phyloP scores from a whole-genome alignment of 1,140 invertebrate genomes.

The Zophobas morio region DNA sequence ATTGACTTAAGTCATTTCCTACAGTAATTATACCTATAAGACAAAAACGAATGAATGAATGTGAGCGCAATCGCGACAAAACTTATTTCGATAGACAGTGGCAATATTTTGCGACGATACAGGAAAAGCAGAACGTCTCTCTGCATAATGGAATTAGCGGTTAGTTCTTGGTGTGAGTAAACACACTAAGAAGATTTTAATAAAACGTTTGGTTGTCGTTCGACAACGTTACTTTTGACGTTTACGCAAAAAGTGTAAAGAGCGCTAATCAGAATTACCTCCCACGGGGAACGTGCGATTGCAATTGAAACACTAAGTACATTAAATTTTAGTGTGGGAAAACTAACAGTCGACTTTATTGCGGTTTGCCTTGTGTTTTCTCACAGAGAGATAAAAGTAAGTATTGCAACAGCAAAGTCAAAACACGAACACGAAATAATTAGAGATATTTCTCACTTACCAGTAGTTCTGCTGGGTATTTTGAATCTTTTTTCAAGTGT shows the following conservation, averaged over 20 bases:
- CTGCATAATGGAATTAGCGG: constrained; percentile 35
- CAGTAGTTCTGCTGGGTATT: constrained; percentile 82
- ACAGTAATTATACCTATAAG: constrained; percentile 78
- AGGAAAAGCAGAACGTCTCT: constrained; percentile 32
- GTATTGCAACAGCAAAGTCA: neutral
- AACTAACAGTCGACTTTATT: constrained; percentile 24
- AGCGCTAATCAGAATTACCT: constrained; percentile 8
- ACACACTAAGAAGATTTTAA: constrained; percentile 33
- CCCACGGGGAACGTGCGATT: constrained; percentile 5
- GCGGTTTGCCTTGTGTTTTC: neutral
- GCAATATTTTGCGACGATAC: constrained; percentile 19
- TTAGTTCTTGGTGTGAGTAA: constrained; percentile 24
- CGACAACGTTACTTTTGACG: constrained; percentile 7
- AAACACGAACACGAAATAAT: neutral
- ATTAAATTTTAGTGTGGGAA: constrained; percentile 39
- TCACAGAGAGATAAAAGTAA: neutral
- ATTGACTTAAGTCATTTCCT: constrained; percentile 77
- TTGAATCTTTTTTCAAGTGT: constrained; percentile 87
- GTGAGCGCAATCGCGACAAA: constrained; percentile 5
- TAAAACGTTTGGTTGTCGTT: constrained; percentile 33
- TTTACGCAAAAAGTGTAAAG: constrained; percentile 1
- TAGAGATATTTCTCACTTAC: constrained; percentile 65
- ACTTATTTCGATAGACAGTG: constrained; percentile 4
- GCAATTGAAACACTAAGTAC: constrained; percentile 22
- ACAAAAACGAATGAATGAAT: constrained; percentile 25